Evolutionary conservation across 2,113 vertebrate species (phyloP).

Genomic region (Columba janthina): DNA sequence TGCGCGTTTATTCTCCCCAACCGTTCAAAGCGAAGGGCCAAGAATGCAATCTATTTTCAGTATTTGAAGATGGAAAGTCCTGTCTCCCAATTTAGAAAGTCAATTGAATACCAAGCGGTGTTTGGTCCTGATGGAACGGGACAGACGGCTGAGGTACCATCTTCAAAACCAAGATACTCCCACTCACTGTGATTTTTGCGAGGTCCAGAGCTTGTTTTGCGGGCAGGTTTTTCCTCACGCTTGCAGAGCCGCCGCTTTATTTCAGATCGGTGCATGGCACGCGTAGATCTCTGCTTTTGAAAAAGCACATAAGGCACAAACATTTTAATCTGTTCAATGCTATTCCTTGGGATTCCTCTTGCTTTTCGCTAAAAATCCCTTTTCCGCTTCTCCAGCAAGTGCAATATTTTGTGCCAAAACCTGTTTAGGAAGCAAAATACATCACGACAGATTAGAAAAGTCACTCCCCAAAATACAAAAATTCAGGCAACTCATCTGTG

Average conservation of each 20-base stretch:
- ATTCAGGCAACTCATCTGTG: neutral
- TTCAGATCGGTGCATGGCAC: neutral
- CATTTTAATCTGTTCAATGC: neutral
- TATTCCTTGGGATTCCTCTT: neutral
- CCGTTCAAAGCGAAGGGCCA: conserved; percentile 76
- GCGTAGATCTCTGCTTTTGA: neutral
- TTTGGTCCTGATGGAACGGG: conserved; percentile 54
- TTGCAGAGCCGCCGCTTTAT: neutral
- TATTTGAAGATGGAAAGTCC: conserved; percentile 81
- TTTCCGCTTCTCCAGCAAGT: neutral
- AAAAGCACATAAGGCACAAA: neutral
- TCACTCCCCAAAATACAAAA: neutral
- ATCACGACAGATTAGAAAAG: neutral
- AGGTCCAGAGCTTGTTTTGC: neutral
- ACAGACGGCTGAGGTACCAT: neutral
- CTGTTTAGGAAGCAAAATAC: neutral
- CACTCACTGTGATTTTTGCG: neutral
- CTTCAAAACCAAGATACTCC: conserved; percentile 22
- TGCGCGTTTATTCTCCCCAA: conserved; percentile 76
- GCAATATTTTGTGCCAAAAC: neutral
- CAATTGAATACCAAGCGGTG: conserved; percentile 77
- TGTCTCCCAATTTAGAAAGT: conserved; percentile 81
- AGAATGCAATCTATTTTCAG: conserved; percentile 79
- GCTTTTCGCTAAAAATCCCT: neutral
- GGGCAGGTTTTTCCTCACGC: neutral